phyloP scores from a whole-genome alignment of 2,797 vertebrate genomes.

The Clarias laeviceps region DNA sequence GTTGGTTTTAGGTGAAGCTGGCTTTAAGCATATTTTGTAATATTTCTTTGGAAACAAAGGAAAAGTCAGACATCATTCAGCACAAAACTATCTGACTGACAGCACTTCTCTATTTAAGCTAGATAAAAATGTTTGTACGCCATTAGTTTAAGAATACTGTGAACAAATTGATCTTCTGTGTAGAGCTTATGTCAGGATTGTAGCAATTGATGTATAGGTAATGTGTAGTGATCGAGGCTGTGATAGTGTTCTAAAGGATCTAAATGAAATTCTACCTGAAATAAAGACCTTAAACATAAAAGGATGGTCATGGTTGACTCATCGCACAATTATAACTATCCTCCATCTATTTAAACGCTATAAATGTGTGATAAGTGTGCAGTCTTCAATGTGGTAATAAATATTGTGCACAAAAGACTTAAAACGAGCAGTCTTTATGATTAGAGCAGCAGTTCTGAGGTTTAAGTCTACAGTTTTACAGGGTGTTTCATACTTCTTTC shows the following conservation, averaged over 20 bases:
- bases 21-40: background rate
- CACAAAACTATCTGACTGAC: background rate
- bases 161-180: slow-evolving; percentile 8
- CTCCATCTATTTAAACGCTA: background rate
- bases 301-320: background rate
- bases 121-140: background rate
- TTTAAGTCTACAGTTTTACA: background rate
- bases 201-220: background rate
- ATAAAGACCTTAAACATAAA: background rate
- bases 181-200: slow-evolving; percentile 5
- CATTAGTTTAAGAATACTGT: slow-evolving; percentile 6
- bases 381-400: background rate
- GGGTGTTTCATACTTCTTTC: background rate
- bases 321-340: background rate
- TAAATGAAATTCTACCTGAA: background rate
- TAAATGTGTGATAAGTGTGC: background rate
- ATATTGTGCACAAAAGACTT: slow-evolving; percentile 4
- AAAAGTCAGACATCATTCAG: background rate
- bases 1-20: background rate
- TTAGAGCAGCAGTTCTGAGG: slow-evolving; percentile 1
- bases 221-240: background rate
- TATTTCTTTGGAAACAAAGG: slow-evolving; percentile 13
- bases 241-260: background rate
- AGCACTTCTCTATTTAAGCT: slow-evolving; percentile 9
- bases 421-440: background rate